Evolutionary conservation across 2,113 vertebrate genomes (phyloP), one percentile per base, ranked within the genome.

Genomic region (Stigmatopora argus): DNA sequence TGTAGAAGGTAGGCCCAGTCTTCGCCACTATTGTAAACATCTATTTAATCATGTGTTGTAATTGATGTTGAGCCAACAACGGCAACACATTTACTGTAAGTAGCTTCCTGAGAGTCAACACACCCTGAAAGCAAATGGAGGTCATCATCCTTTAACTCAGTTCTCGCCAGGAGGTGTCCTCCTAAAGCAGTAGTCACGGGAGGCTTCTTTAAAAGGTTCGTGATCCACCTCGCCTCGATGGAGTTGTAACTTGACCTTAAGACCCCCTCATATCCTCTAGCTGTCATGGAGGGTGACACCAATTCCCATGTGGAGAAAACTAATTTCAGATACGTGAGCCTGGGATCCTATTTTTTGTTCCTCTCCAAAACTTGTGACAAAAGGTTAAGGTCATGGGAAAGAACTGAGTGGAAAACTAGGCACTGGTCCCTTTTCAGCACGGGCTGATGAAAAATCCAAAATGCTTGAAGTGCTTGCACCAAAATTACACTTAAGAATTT

Each of bases 401-500:
- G 69, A 70, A 71, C 44, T 49, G 64, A 82, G 71, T 65, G 66
- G n/a, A 59, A 47, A 77, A 80, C 72, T 69, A 34, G 61, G 45
- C 56, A 73, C 18, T 35, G 48, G 64, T 58, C 18, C 47, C 62
- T 73, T n/a, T 62, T 62, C n/a, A 17, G 6, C 19, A 44, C 14
- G 34, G 48, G 65, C 76, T 45, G 49, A 65, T 64, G 64, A 17
- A 67, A 49, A 67, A 47, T 44, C 51, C 51, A 17, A 21, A 53
- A 14, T 45, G 61, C 73, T 46, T 45, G 65, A 18, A 53, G 64
- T 69, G 44, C 65, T 66, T 81, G 61, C 74, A 78, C 74, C 55
- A 56, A 58, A 68, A 69, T 77, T 48, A 75, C 60, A 60, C 41
- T 18, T 85, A 83, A 82, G 76, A 79, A 83, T 78, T 75, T 74